Base-by-base conservation (phyloP, 2,888 invertebrate species). In the Serrognathus titanus region DNA sequence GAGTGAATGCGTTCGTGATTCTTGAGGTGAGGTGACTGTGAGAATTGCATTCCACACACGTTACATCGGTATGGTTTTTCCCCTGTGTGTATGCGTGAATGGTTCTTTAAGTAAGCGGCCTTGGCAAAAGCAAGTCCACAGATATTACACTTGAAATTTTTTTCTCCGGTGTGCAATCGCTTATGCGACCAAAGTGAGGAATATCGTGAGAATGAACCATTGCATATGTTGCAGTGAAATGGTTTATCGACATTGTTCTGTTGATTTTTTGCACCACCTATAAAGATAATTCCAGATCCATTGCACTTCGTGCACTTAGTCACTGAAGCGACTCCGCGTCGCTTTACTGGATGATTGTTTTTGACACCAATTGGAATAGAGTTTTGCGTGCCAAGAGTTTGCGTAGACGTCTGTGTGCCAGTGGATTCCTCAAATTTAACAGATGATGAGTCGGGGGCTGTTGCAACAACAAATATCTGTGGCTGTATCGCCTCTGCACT, bases 291-390 rank as follows among this genome's bases (percentile, higher is more conserved):
- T 46, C 92, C 92, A 2, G 92, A 90, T 31, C 92, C 92, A 73
- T 92, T 93, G 74, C 92, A 93, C 75, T 92, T 92, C 67, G 92
- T 90, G 74, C 92, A 93, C 73, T 92, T 93, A 16, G 92, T 90
- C 50, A 92, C 90, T 47, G 88, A 87, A 13, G 91, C 89, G 59
- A 91, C 82, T 65, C 89, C 91, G 77, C 91, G 85, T 74, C 90
- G 86, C 76, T 92, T 92, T 36, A 92, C 92, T 57, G 92, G 90
- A 82, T 92, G 90, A 53, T 77, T 75, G 60, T 77, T 76, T 62
- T 76, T 77, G 24, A 77, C 70, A 10, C 78, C 78, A 13, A 78
- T 77, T 1, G 79, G 79, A 62, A 83, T 80, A 24, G 80, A 75
- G 62, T 80, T 80, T 69, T 82, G 82, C 3, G 80, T 80, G 62